Evolutionary conservation across 92 coral and sea anemone species (phyloP), one percentile per base, ranked within the genome.

Genomic region (Anthopleura xanthogrammica): DNA sequence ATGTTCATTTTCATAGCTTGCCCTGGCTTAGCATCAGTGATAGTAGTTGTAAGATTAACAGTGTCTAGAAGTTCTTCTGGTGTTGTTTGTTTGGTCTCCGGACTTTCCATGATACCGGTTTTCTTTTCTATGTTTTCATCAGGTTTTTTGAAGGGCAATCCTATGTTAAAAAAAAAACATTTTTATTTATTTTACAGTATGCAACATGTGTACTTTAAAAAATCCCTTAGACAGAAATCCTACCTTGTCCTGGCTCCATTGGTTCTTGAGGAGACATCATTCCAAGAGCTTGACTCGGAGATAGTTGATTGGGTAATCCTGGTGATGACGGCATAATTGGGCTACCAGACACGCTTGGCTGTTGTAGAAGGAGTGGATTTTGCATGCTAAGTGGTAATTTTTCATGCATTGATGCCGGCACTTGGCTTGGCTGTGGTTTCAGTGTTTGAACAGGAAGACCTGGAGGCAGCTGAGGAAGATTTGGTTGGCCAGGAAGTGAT

Each of bases 1-100:
- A 97, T 85, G 72, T 92, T 91, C 80, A 97, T 85, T 56, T 89
- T 86, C 98, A 97, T 94, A 46, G 99, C 99, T 73, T 97, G 94
- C 1, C 99, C 99, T 7, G 99, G 98, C 62, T 88, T 82, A 42
- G 94, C 99, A 39, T 93, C 87, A 19, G 89, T 87, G 43, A 97
- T 89, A 78, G 96, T 98, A 23, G 78, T 91, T 68, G 81, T 89
- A 16, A 97, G 76, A 60, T 86, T 82, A 74, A 85, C 78, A 52
- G 62, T 43, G 22, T 86, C 56, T 9, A 88, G 83, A 43, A 86
- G 79, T 11, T 68, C 80, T 2, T 83, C 70, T 9, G 76, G 77
- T 58, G 22, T 81, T 36, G 36, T 48, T 43, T 43, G 22, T 41
- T 43, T 76, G 56, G 41, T 7, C n/a, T 43, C 40, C 19, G 85